A percentile compares a stretch with the other conserved stretches of the same genome.
Conservation (phyloP, 1,140 invertebrate species). For the Drosophila kurseongensis region DNA sequence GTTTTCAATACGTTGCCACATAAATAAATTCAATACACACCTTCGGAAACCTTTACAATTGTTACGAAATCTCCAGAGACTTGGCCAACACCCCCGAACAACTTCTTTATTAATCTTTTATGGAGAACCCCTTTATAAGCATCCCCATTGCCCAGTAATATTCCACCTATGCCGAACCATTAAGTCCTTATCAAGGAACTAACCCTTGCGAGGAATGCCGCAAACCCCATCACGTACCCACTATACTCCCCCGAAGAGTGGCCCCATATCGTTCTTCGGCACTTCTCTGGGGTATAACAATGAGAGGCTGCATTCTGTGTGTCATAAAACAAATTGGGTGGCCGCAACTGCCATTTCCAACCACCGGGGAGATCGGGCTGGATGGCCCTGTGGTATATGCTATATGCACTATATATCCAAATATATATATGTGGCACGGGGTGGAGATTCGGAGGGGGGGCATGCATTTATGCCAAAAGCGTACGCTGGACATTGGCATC, state of each 20-base stretch:
- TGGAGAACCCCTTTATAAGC: slow-evolving; percentile 5
- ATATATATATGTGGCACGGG: slow-evolving; percentile 13
- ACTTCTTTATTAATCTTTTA: slow-evolving; percentile 21
- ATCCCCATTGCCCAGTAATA: slow-evolving; percentile 3
- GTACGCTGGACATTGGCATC: slow-evolving; percentile 66
- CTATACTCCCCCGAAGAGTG: slow-evolving; percentile 21
- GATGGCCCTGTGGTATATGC: slow-evolving; percentile 6
- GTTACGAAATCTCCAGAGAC: neutral
- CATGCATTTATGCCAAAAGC: slow-evolving; percentile 74
- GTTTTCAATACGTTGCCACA: neutral
- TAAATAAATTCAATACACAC: neutral
- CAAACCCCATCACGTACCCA: slow-evolving; percentile 44
- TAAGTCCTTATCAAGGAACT: slow-evolving; percentile 30
- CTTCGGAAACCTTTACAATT: neutral
- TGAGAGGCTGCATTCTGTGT: slow-evolving; percentile 55
- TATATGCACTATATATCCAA: slow-evolving; percentile 8
- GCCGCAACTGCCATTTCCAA: slow-evolving; percentile 64
- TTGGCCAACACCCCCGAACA: neutral
- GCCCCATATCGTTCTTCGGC: slow-evolving; percentile 37
- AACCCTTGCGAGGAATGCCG: slow-evolving; percentile 18
- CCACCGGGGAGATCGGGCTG: slow-evolving; percentile 16
- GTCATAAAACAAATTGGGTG: slow-evolving; percentile 77
- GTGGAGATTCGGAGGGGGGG: slow-evolving; percentile 29
- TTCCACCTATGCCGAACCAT: slow-evolving; percentile 18
- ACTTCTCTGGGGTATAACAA: slow-evolving; percentile 51